phyloP scores from a whole-genome alignment of 2,113 vertebrate genomes.

The Cairina moschata region DNA sequence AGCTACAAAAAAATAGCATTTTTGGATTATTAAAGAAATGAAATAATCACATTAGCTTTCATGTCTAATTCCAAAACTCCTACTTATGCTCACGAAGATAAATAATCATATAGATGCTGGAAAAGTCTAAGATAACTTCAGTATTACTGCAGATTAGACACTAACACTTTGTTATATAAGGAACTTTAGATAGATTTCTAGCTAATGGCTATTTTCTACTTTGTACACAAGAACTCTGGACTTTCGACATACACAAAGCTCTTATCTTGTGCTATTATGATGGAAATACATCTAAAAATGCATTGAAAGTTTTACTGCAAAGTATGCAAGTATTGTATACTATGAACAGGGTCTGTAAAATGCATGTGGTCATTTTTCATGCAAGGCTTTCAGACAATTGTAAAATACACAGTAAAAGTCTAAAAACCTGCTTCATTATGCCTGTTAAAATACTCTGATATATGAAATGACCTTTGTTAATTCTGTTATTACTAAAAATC shows the following conservation, averaged over 20 bases:
- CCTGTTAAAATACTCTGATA: neutral
- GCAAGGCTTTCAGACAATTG: neutral
- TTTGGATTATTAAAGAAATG: neutral
- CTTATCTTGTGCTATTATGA: neutral
- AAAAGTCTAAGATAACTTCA: neutral
- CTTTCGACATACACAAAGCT: neutral
- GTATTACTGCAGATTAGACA: neutral
- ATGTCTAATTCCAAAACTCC: neutral
- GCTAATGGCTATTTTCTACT: neutral
- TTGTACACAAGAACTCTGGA: neutral
- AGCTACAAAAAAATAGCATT: neutral
- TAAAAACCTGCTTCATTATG: neutral
- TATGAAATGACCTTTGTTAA: neutral
- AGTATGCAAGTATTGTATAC: rapidly evolving
- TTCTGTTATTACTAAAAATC: neutral
- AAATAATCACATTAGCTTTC: neutral
- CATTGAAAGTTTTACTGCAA: neutral
- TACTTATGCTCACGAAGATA: neutral
- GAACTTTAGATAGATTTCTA: neutral
- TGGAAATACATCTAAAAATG: neutral
- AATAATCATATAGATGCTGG: neutral
- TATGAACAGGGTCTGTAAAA: neutral
- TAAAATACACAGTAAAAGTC: neutral
- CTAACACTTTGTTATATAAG: neutral
- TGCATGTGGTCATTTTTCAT: neutral